Evolutionary conservation across 1,140 invertebrate species (phyloP).

Genomic region (Anoplolepis gracilipes): DNA sequence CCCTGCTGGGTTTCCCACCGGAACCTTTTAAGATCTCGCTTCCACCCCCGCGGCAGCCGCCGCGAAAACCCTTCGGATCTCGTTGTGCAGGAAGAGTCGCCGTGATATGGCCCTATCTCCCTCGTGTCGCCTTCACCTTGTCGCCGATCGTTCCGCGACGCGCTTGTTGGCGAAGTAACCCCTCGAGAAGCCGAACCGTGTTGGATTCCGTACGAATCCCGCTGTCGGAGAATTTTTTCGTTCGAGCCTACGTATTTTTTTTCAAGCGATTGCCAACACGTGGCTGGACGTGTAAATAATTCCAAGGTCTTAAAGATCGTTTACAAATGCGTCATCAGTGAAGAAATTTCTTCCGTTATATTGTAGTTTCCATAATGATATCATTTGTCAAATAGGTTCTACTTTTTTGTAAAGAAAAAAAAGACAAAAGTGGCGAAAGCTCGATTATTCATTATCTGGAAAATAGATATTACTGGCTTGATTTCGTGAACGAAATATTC

Average conservation of each 20-base stretch:
- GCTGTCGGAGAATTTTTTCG: not conserved
- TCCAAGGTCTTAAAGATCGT: not conserved
- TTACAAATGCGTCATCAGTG: not conserved
- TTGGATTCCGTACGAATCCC: slow-evolving; percentile 20
- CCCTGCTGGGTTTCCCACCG: slow-evolving; percentile 77
- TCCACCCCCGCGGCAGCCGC: slow-evolving; percentile 76
- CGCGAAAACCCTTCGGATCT: slow-evolving; percentile 75
- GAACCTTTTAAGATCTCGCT: slow-evolving; percentile 81
- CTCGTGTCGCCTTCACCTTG: slow-evolving; percentile 17
- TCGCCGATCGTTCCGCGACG: slow-evolving; percentile 58
- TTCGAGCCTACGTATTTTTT: not conserved
- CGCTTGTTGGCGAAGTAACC: slow-evolving; percentile 62
- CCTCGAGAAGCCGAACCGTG: slow-evolving; percentile 32
- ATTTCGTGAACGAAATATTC: slow-evolving; percentile 11
- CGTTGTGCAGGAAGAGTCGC: slow-evolving; percentile 48
- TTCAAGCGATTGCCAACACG: not conserved
- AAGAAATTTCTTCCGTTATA: not conserved
- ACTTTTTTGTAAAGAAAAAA: not conserved
- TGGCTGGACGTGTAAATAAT: not conserved
- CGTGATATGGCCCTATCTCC: slow-evolving; percentile 47
- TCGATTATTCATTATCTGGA: slow-evolving; percentile 25
- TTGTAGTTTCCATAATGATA: slow-evolving; percentile 31
- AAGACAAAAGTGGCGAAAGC: slow-evolving; percentile 12
- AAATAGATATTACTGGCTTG: slow-evolving; percentile 41
- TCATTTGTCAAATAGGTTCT: not conserved